Conservation (phyloP, 2,888 invertebrate species). For the Pseudococcus viburni region DNA sequence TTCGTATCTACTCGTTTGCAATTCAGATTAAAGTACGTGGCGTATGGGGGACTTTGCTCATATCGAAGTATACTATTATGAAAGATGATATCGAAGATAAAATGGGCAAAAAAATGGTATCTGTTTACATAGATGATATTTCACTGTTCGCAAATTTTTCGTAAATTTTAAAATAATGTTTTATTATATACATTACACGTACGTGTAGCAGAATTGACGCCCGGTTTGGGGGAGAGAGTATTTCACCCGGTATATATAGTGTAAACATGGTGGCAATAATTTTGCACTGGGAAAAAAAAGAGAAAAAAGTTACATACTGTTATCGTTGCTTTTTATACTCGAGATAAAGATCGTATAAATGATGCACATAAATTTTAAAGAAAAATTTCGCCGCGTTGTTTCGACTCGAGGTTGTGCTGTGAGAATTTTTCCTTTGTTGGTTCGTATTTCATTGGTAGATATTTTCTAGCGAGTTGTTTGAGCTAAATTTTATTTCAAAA, state of each 20-base stretch:
- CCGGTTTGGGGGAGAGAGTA: background rate
- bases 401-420: background rate
- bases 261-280: slow-evolving; percentile 45
- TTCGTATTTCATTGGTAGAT: slow-evolving; percentile 24
- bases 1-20: slow-evolving; percentile 31
- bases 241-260: slow-evolving; percentile 9
- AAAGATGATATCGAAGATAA: slow-evolving; percentile 38
- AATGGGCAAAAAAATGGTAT: background rate
- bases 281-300: background rate
- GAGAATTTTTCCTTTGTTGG: slow-evolving; percentile 23
- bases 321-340: slow-evolving; percentile 38
- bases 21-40: slow-evolving; percentile 8
- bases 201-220: slow-evolving; percentile 15
- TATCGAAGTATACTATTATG: background rate
- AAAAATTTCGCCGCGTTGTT: slow-evolving; percentile 24
- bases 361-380: slow-evolving; percentile 34
- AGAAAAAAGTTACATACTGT: slow-evolving; percentile 48
- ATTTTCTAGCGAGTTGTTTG: background rate
- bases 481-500: slow-evolving; percentile 27
- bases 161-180: slow-evolving; percentile 40
- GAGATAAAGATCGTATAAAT: slow-evolving; percentile 40
- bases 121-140: slow-evolving; percentile 37
- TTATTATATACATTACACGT: slow-evolving; percentile 39
- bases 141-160: slow-evolving; percentile 37
- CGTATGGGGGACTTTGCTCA: background rate